Base-by-base conservation (phyloP, 30 jellyfish, hydroid and myxozoan genomes). In the Cassiopea andromeda region DNA sequence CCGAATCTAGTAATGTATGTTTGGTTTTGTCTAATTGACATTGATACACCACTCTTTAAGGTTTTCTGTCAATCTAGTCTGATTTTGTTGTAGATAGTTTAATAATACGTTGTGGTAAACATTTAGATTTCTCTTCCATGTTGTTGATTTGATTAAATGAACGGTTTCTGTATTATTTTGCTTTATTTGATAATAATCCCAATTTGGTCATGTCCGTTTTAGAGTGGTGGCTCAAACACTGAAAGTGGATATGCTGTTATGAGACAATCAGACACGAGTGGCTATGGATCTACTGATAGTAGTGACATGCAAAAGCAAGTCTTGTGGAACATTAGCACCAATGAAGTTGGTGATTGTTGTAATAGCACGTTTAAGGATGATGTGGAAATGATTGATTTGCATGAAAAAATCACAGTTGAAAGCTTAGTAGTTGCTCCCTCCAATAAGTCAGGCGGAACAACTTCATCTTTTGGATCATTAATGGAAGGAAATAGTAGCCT, bases 1-100 rank as follows among this genome's bases (percentile, higher is more conserved):
- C 74, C 1, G 86, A 77, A 14, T 12, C 75, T 17, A 54, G 16
- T 43, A 49, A 77, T 77, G 86, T 77, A 47, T 47, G 86, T 50
- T 47, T 38, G 44, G 7, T 73, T 16, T 27, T 73, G 2, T 45
- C 5, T 13, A 6, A 2, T 73, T 73, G 0, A 7, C 8, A 8
- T 68, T 4, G n/a, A 4, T 7, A 68, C 6, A 68, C 38, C 77
- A 43, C 15, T 43, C 0, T 18, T 68, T 4, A 43, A 7, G 7
- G 45, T 68, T 68, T 7, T 14, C 7, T 68, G 7, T 7, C 47
- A 4, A 17, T 68, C 17, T 68, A 4, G 7, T 4, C 6, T 43
- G 8, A 68, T 5, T 18, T 54, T 54, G 64, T 54, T 0, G 0
- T 54, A 54, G 10, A 6, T 10, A 54, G 64, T 10, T 10, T 27